phyloP scores from a whole-genome alignment of 2,888 invertebrate species.

The Fissipunctia ypsillon region DNA sequence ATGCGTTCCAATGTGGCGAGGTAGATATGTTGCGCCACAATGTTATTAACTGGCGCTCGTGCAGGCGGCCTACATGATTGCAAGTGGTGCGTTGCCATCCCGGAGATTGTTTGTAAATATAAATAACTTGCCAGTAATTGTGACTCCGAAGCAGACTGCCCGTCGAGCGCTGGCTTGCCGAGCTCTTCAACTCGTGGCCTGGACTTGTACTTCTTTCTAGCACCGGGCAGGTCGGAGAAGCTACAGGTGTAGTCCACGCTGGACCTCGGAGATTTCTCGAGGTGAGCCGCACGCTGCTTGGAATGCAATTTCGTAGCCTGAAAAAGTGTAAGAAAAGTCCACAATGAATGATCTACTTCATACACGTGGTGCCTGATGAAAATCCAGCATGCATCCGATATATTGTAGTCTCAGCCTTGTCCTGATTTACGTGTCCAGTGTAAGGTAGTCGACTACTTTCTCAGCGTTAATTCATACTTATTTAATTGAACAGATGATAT shows the following conservation, averaged over 20 bases:
- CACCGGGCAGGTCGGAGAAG: conserved; percentile 69
- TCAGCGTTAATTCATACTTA: not conserved
- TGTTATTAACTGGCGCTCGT: not conserved
- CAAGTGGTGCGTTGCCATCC: not conserved
- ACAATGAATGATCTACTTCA: too few relatives aligned
- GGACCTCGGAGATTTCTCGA: conserved; percentile 60
- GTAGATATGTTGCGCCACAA: too few relatives aligned
- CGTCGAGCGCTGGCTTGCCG: conserved; percentile 65
- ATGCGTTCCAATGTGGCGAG: too few relatives aligned
- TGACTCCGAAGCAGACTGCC: conserved; percentile 75
- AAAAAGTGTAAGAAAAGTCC: not conserved
- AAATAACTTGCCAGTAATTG: conserved; percentile 72
- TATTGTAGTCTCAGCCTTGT: not conserved
- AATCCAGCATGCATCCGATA: too few relatives aligned
- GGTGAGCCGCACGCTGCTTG: conserved; percentile 64
- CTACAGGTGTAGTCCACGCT: conserved; percentile 72
- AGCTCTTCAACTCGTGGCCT: conserved; percentile 37
- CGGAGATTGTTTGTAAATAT: not conserved
- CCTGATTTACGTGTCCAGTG: not conserved
- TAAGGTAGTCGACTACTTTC: too few relatives aligned
- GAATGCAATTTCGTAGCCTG: conserved; percentile 52
- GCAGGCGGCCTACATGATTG: not conserved
- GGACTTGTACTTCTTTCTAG: conserved; percentile 22
- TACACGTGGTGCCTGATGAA: too few relatives aligned
- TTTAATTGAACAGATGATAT: not conserved